A percentile compares a stretch with the other conserved stretches of the same genome.
Evolutionary conservation across 1,140 invertebrate species (phyloP).

Genomic region (Achroia grisella): DNA sequence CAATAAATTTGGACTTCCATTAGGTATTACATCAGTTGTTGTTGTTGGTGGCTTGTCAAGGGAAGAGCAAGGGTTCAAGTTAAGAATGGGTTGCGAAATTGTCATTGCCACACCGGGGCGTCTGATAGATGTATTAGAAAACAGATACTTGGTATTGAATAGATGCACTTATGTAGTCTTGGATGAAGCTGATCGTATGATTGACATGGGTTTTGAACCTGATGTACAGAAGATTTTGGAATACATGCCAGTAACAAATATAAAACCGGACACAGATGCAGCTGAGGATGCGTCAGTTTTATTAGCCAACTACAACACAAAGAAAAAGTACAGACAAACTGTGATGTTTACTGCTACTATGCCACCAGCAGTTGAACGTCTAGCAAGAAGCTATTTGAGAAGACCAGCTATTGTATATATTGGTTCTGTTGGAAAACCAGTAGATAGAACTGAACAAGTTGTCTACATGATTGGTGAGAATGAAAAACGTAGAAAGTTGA

Average conservation of each 20-base stretch:
- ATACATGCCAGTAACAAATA: constrained; percentile 98
- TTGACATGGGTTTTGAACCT: constrained; percentile 99
- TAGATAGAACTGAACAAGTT: constrained; percentile 98
- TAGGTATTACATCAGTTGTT: constrained; percentile 97
- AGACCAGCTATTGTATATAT: constrained; percentile 99
- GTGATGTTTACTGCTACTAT: constrained; percentile 99
- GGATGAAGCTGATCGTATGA: constrained; percentile 98
- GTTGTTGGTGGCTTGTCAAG: constrained; percentile 98
- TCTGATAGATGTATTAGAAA: constrained; percentile 99
- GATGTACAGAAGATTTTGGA: constrained; percentile 99
- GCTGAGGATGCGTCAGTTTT: constrained; percentile 96
- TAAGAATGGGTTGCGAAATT: constrained; percentile 98
- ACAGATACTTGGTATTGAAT: constrained; percentile 96
- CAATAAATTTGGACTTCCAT: constrained; percentile 95
- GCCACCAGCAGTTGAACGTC: constrained; percentile 96
- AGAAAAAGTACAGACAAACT: constrained; percentile 99
- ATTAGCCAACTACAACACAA: constrained; percentile 95
- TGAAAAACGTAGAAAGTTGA: constrained; percentile 93
- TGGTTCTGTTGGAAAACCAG: constrained; percentile 98
- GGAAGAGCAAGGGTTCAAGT: constrained; percentile 98
- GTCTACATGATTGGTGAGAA: constrained; percentile 96
- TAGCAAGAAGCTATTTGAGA: constrained; percentile 95
- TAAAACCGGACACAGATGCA: constrained; percentile 98
- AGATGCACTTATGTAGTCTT: constrained; percentile 97
- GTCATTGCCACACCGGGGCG: constrained; percentile 99